Base-by-base conservation (phyloP, 2,113 vertebrate genomes). In the Chelonoidis abingdonii region DNA sequence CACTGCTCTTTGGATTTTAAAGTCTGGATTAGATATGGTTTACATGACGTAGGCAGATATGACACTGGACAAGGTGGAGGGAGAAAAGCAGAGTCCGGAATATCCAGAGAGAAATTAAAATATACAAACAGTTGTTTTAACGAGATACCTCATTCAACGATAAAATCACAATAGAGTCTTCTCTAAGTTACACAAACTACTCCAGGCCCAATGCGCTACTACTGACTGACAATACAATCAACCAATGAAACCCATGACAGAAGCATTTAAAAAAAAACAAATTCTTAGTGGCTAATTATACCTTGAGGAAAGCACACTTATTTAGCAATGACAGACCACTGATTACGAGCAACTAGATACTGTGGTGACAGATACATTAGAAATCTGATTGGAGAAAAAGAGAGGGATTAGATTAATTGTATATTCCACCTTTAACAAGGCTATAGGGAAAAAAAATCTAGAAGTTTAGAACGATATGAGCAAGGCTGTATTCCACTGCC, bases 91-190 rank as follows among this genome's bases (percentile, higher is more conserved):
- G 86, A 81, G 53, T 54, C 95, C 78, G 49, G 38, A 78, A 92
- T 83, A 95, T 54, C 72, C 95, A 94, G 90, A 65, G 84, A 82
- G 62, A 97, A 79, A 92, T 95, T 97, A 93, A 83, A 95, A 90
- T 94, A 89, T 87, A 85, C 75, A 94, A 97, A 94, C 38, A 88
- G 90, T 79, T 95, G 95, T 93, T 97, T 94, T 89, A 96, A 94
- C 92, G 90, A 95, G 95, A 96, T 85, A 86, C 89, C 96, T 92
- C 87, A 80, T 94, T 95, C 96, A 93, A 81, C 88, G 92, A 59
- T 92, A 91, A 92, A 89, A 62, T 38, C 35, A 92, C 54, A 57
- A 83, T 59, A 89, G 87, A 94, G 88, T 31, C 52, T 38, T 38
- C 17, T 22, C 9, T 72, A 72, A 72, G 2, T 22, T 22, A 72